A percentile compares a stretch with the other conserved stretches of the same genome.
Evolutionary conservation across 2,797 vertebrate species (phyloP).

Genomic region (Prionace glauca): DNA sequence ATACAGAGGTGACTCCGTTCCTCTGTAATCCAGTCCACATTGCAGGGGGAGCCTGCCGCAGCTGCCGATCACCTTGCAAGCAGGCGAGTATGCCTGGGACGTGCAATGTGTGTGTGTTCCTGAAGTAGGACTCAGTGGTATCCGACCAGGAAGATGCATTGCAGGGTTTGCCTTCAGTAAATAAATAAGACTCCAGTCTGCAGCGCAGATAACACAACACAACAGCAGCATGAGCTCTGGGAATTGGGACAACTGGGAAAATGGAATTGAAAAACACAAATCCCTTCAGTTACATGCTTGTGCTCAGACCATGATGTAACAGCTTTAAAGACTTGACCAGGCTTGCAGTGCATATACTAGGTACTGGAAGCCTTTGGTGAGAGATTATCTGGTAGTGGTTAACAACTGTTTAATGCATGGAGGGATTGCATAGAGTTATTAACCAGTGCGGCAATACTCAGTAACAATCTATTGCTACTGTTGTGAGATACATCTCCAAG

Average conservation of each 20-base stretch:
- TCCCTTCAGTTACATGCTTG: not conserved
- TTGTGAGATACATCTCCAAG: not conserved
- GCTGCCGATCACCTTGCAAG: conserved; percentile 33
- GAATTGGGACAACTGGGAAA: not conserved
- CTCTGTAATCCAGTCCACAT: not conserved
- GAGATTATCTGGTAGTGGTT: not conserved
- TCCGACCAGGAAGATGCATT: conserved; percentile 14
- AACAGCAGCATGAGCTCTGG: not conserved
- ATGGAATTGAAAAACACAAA: not conserved
- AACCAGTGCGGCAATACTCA: not conserved
- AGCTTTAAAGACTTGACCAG: conserved; percentile 20
- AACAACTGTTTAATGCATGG: not conserved
- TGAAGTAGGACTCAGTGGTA: conserved; percentile 4
- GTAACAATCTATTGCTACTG: not conserved
- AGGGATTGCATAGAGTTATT: not conserved
- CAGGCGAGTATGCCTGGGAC: conserved; percentile 22
- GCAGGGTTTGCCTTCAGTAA: conserved; percentile 21
- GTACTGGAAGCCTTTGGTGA: not conserved
- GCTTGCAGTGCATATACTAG: not conserved
- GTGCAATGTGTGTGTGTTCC: conserved; percentile 31
- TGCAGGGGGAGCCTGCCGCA: not conserved
- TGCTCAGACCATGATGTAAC: not conserved
- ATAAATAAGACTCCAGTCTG: conserved; percentile 12
- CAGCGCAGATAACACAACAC: not conserved
- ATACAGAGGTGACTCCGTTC: not conserved